phyloP scores from a whole-genome alignment of 2,113 vertebrate genomes.

The Psittacula cyanocephala region DNA sequence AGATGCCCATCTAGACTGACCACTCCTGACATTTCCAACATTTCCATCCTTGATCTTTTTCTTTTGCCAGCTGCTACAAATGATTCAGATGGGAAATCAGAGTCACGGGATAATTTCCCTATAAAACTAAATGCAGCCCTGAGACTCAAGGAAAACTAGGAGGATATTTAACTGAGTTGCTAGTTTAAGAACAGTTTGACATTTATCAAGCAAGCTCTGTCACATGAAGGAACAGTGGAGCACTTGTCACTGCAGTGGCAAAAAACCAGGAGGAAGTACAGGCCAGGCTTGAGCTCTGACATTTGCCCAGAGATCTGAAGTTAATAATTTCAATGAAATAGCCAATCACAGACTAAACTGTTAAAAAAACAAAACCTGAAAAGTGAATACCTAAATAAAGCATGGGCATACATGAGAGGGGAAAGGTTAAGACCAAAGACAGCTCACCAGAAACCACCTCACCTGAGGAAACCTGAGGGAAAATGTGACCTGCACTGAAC shows the following conservation, averaged over 20 bases:
- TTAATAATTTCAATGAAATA: background rate
- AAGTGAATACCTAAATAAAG: background rate
- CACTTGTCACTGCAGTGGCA: background rate
- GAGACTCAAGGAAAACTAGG: background rate
- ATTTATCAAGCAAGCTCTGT: background rate
- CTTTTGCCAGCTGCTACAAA: background rate
- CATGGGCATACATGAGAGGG: background rate
- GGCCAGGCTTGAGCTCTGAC: background rate
- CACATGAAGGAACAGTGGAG: background rate
- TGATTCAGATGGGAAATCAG: background rate
- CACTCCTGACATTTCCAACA: background rate
- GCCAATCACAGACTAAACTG: background rate
- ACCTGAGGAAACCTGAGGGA: background rate
- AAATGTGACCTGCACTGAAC: background rate
- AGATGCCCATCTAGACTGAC: background rate
- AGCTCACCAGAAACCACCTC: background rate
- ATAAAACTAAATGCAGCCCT: background rate
- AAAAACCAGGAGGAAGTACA: background rate
- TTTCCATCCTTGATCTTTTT: background rate
- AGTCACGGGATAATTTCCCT: background rate
- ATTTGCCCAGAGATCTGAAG: background rate
- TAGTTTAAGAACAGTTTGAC: background rate
- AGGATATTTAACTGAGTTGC: background rate
- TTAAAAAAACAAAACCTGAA: rapidly evolving
- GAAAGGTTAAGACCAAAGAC: background rate